These are phyloP conservation scores for Notarius lentiginosus DNA, from an alignment of 2,113 vertebrate genomes.

Conservation along the genomic window DNA sequence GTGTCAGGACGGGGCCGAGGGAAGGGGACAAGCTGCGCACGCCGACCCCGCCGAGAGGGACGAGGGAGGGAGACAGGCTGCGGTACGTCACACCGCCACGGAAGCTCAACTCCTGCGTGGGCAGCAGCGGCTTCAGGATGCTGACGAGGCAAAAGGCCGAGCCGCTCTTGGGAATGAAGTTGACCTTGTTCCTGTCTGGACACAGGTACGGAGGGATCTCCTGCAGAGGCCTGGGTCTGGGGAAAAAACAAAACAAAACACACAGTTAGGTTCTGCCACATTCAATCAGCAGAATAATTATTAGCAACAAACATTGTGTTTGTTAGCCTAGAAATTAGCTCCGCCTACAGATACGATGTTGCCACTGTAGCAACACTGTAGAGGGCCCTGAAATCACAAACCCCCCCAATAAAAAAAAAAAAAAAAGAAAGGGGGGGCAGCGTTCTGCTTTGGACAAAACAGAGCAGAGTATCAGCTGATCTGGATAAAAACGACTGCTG, in stretches of 20 bases:
- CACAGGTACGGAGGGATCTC: conserved; percentile 95
- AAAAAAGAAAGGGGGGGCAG: neutral
- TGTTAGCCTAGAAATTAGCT: neutral
- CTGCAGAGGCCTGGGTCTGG: conserved; percentile 88
- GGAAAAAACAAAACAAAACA: conserved; percentile 48
- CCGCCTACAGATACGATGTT: neutral
- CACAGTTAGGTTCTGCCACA: neutral
- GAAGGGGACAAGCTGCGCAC: conserved; percentile 76
- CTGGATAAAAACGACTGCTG: neutral
- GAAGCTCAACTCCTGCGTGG: conserved; percentile 88
- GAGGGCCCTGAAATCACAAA: neutral
- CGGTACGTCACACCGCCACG: conserved; percentile 75
- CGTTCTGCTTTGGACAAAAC: neutral
- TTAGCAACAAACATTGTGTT: too few species aligned
- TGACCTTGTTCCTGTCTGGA: conserved; percentile 99
- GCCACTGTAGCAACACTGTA: neutral
- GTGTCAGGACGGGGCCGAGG: conserved; percentile 81
- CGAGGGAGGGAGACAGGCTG: conserved; percentile 85
- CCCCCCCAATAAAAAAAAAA: neutral
- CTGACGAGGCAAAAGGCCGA: conserved; percentile 99
- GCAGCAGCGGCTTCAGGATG: conserved; percentile 95
- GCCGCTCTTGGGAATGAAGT: conserved; percentile 99
- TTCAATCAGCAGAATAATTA: neutral
- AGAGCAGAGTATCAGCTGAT: neutral
- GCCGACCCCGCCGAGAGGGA: conserved; percentile 78